Conservation (phyloP, 37 sponge, comb jelly and placozoan genomes). For the Amphimedon queenslandica region DNA sequence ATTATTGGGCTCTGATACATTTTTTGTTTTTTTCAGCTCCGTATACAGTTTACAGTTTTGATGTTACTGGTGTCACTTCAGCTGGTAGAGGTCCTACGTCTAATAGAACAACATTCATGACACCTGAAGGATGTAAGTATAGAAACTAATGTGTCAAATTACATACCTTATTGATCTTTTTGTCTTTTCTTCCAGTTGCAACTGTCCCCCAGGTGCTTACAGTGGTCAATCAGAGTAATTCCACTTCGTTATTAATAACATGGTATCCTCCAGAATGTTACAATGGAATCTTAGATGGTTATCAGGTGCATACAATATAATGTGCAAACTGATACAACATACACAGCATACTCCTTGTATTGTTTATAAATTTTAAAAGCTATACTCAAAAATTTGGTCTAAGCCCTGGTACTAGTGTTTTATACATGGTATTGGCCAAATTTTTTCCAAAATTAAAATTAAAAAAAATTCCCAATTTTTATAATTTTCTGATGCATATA, state of each 20-base stretch:
- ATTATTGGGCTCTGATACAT: no score
- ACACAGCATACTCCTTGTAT: no score
- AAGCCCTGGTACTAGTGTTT: no score
- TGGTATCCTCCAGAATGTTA: constrained; percentile 40
- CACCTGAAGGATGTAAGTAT: constrained; percentile 24
- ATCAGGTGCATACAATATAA: constrained; percentile 13
- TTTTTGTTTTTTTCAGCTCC: constrained; percentile 36
- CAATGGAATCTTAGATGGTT: constrained; percentile 24
- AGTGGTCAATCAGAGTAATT: constrained; percentile 4
- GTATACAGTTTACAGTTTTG: constrained; percentile 22
- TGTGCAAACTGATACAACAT: no score
- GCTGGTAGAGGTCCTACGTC: constrained; percentile 28
- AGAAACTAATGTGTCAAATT: not conserved
- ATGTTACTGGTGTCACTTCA: constrained; percentile 19
- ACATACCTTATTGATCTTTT: not conserved
- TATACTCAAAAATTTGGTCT: no score
- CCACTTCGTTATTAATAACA: constrained; percentile 12
- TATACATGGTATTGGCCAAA: no score
- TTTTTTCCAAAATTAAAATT: no score
- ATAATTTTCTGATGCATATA: no score
- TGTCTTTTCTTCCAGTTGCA: constrained; percentile 8
- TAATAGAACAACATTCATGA: constrained; percentile 5
- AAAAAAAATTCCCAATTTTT: no score
- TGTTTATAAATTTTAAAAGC: no score
- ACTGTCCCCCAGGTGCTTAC: constrained; percentile 2